Conservation (phyloP, 2,113 vertebrate species). For the Semnopithecus entellus region DNA sequence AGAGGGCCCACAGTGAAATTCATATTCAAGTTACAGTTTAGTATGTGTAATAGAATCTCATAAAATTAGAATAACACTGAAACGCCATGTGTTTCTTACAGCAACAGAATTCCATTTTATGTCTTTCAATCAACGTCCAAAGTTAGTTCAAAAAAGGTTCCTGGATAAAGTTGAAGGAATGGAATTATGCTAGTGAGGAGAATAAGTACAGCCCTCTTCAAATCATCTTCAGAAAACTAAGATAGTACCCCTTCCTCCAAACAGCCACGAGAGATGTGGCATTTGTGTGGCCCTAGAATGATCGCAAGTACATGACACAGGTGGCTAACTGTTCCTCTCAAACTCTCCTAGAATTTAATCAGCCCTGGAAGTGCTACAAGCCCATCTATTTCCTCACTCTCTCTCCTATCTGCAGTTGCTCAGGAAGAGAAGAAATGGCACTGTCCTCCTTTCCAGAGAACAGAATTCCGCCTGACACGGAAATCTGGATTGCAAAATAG, state of each 20-base stretch:
- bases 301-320: background rate
- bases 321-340: background rate
- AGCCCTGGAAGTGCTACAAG: background rate
- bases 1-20: conserved; percentile 51
- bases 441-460: background rate
- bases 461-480: too few relatives aligned
- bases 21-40: conserved; percentile 49
- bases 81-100: conserved; percentile 42
- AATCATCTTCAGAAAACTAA: conserved; percentile 25
- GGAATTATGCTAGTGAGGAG: background rate
- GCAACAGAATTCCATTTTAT: conserved; percentile 15
- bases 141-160: background rate
- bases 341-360: background rate
- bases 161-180: background rate
- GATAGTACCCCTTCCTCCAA: background rate
- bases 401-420: background rate
- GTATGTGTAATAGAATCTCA: conserved; percentile 43
- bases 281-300: too few relatives aligned
- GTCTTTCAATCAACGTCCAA: conserved; percentile 27
- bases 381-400: background rate
- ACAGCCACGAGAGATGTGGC: background rate
- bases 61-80: conserved; percentile 58
- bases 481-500: background rate
- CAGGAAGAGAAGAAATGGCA: background rate
- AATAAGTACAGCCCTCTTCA: background rate